Evolutionary conservation across 2,113 vertebrate species (phyloP), one percentile per base, ranked within the genome.

Genomic region (Abramis brama): DNA sequence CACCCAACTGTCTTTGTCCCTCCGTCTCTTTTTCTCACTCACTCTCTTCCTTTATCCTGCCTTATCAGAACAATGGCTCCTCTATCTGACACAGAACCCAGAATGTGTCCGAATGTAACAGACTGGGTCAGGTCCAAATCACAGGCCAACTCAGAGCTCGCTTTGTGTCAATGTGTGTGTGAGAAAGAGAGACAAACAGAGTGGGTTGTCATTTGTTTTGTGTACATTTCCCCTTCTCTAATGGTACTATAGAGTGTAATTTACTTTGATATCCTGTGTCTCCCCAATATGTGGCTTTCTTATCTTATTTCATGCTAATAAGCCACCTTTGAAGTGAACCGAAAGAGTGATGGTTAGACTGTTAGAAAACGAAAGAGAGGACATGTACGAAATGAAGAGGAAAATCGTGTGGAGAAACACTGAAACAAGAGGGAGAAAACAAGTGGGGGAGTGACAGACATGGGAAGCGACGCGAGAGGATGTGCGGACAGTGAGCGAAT

Each of bases 81-180:
- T 94, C 90, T 95, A 93, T 94, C 90, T 88, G 64, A 84, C 91
- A 90, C 87, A 82, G 87, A 93, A 94, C 92, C 91, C 91, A 91
- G 94, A 94, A 95, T 94, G 94, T 94, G 92, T 93, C 93, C 94
- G 93, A 95, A 94, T 94, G 92, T 94, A 92, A 92, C 93, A 73
- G 88, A 86, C 91, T 27, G 92, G 90, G 88, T 85, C 83, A 71
- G 82, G 75, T 89, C 86, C 89, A 88, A 86, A 86, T 74, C 88
- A 71, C 88, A 86, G 91, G 87, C 89, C 75, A 76, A 88, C 91
- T 94, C 93, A 87, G 85, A 93, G 92, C 91, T 7, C 0, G 90
- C 92, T 93, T 93, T 94, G 92, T 94, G 90, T 84, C 60, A 19
- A 76, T 62, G 47, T 47, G 66, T 79, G 52, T 74, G 70, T 66